Evolutionary conservation across 2,113 vertebrate species (phyloP).

Genomic region (Tapirus terrestris): DNA sequence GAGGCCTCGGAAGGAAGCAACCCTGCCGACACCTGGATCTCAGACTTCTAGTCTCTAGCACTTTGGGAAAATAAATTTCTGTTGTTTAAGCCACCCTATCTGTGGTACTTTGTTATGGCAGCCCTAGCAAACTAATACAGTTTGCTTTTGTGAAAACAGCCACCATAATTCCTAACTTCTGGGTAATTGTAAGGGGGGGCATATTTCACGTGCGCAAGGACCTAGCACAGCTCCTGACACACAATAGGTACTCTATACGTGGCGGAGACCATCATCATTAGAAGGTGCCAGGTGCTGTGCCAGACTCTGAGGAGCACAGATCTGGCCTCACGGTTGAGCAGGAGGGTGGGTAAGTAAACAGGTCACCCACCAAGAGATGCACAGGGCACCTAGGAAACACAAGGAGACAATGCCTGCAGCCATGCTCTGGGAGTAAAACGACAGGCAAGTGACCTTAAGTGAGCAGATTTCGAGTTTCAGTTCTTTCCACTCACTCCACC

Average conservation of each 20-base stretch:
- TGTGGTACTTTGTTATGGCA: no score
- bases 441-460: not conserved
- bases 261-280: no score
- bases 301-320: not conserved
- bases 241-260: no score
- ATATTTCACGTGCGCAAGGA: not conserved
- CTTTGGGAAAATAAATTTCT: no score
- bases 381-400: not conserved
- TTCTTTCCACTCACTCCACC: not conserved
- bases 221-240: not conserved
- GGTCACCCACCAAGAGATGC: not conserved
- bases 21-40: not conserved
- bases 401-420: fast-evolving
- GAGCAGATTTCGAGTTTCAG: not conserved
- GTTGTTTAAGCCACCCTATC: fast-evolving
- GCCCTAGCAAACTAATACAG: not conserved
- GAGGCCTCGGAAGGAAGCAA: not conserved
- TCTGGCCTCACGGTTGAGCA: not conserved
- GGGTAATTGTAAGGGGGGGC: not conserved
- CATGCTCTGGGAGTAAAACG: not conserved
- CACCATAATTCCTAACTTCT: not conserved
- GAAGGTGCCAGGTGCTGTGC: not conserved
- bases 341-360: no score
- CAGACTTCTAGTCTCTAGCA: not conserved
- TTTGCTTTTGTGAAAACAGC: not conserved